Evolutionary conservation across 2,888 invertebrate species (phyloP), one percentile per base, ranked within the genome.

Genomic region (Athalia cordata): DNA sequence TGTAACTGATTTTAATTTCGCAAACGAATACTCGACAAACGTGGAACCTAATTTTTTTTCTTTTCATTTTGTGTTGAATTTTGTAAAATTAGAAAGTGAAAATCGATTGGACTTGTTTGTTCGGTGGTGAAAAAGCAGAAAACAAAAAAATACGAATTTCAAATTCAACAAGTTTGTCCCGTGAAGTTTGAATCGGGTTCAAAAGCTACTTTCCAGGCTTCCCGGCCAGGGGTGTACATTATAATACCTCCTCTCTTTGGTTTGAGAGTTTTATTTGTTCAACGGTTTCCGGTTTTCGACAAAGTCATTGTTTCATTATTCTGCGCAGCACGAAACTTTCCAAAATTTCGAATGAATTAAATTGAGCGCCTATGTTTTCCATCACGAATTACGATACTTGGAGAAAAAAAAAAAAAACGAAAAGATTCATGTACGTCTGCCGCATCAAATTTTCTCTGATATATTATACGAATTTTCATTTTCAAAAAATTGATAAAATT

Each of bases 401-500:
- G 29, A 29, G 29, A 29, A 29, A 29, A 29, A 29, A 29, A 29
- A 29, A 2, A 29, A n/a, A n/a, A 65, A 45, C 49, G n/a, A 9
- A 47, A 45, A 64, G 9, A 64, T 64, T 64, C 0, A 29, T 45
- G 45, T n/a, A 45, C 5, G 5, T 9, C 45, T 45, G 13, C 7
- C 43, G 45, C 43, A 64, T 64, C 11, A 45, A 45, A 11, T 65
- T 11, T 47, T 47, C 5, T 47, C 4, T 65, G 65, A 65, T 49
- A 65, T 47, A 65, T 49, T 47, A 66, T n/a, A 66, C 6, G 9
- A 49, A 15, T 66, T 47, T 66, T 49, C 11, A 66, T 15, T 29
- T n/a, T 66, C n/a, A 11, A 13, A 49, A 66, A 66, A 66, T 66
- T 66, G 66, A 49, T 49, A 66, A 66, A 49, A 66, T 29, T 6